phyloP scores from a whole-genome alignment of 2,797 vertebrate genomes.

The Amniataba percoides region DNA sequence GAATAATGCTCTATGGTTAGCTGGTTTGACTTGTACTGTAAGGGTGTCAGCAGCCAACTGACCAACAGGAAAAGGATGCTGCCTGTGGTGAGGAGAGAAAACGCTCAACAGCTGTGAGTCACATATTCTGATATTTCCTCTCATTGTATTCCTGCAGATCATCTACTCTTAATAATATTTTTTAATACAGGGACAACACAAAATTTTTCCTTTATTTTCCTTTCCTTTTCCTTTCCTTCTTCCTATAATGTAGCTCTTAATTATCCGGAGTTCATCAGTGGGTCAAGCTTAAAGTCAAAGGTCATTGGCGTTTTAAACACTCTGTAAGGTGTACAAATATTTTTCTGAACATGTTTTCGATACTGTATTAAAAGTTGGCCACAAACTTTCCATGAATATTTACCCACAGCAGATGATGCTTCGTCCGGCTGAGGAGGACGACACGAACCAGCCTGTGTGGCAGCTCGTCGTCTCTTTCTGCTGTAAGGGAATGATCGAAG shows the following conservation, averaged over 20 bases:
- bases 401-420: not conserved
- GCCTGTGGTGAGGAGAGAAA: constrained; percentile 14
- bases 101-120: constrained; percentile 32
- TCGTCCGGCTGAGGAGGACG: constrained; percentile 4
- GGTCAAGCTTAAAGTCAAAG: not conserved
- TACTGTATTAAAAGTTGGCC: not conserved
- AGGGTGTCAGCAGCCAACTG: constrained; percentile 4
- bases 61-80: not conserved
- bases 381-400: constrained; percentile 8
- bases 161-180: not conserved
- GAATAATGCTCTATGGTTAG: not conserved
- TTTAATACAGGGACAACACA: too few species aligned
- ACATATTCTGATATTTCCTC: not conserved
- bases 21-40: not conserved
- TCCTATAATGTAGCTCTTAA: too few species aligned
- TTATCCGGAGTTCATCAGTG: not conserved
- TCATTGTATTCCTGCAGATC: not conserved
- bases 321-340: not conserved
- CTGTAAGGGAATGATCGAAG: constrained; percentile 42
- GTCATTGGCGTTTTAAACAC: not conserved
- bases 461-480: constrained; percentile 40
- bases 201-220: not conserved
- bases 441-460: constrained; percentile 6
- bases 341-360: not conserved
- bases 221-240: not conserved